Evolutionary conservation across 1,140 invertebrate genomes (phyloP).

Genomic region (Druon quercuslanigerum): DNA sequence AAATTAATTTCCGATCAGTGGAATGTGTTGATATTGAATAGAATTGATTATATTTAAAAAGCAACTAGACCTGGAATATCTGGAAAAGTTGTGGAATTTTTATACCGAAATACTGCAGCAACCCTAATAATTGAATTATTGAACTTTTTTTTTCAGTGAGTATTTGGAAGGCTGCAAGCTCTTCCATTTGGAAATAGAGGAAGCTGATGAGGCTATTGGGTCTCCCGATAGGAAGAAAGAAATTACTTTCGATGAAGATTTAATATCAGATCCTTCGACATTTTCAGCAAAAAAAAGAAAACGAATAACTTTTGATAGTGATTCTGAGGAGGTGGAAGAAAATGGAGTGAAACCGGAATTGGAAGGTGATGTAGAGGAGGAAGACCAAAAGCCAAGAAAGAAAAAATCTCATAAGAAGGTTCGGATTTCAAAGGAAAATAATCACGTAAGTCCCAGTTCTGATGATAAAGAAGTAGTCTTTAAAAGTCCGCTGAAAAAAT

Average conservation of each 20-base stretch:
- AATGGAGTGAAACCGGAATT: slow-evolving; percentile 18
- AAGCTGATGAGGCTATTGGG: slow-evolving; percentile 20
- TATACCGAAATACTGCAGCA: too few species aligned
- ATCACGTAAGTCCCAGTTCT: too few species aligned
- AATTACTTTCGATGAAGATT: slow-evolving; percentile 12
- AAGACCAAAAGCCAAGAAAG: not conserved
- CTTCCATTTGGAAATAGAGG: slow-evolving; percentile 38
- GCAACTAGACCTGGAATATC: too few species aligned
- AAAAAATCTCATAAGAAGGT: not conserved
- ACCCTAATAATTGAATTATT: not conserved
- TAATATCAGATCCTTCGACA: not conserved
- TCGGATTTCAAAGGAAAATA: too few species aligned
- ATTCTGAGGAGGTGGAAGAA: slow-evolving; percentile 36
- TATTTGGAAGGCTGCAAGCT: slow-evolving; percentile 55
- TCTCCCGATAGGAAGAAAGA: not conserved
- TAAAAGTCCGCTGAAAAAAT: slow-evolving; percentile 12
- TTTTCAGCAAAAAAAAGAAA: slow-evolving; percentile 36
- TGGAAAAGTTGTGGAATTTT: too few species aligned
- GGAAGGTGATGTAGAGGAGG: not conserved
- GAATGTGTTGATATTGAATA: too few species aligned
- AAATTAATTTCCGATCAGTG: too few species aligned
- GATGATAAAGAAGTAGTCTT: slow-evolving; percentile 8
- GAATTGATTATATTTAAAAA: too few species aligned
- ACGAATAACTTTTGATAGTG: slow-evolving; percentile 38
- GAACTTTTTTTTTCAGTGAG: slow-evolving; percentile 47